Evolutionary conservation across 2,888 invertebrate species (phyloP).

Genomic region (Sinhomidia bicolor): DNA sequence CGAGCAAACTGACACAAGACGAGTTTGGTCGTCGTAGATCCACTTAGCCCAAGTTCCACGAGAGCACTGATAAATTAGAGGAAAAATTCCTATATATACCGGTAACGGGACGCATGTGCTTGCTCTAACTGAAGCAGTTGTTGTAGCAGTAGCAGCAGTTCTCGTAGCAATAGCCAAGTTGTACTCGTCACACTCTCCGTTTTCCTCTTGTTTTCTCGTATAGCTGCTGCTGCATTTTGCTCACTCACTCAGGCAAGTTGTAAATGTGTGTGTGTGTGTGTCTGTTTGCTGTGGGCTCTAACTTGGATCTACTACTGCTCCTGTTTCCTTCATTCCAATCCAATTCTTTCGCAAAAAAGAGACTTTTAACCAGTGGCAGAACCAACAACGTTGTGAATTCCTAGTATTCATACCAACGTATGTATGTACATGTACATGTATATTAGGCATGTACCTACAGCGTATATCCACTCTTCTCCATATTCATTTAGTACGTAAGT

Average conservation of each 20-base stretch:
- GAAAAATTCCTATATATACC: conserved; percentile 76
- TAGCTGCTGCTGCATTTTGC: conserved; percentile 37
- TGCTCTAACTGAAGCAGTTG: conserved; percentile 13
- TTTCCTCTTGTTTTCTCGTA: neutral
- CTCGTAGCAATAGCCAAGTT: neutral
- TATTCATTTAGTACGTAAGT: neutral
- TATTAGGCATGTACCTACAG: too few relatives aligned
- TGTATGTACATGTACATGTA: neutral
- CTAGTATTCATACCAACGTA: neutral
- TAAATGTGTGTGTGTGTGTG: conserved; percentile 6
- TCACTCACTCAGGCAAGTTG: conserved; percentile 33
- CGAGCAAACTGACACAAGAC: conserved; percentile 19
- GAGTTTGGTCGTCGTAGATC: conserved; percentile 65
- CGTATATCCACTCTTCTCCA: too few relatives aligned
- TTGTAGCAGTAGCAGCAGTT: neutral
- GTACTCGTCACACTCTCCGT: neutral
- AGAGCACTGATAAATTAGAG: conserved; percentile 78
- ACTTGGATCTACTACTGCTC: neutral
- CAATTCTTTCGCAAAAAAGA: neutral
- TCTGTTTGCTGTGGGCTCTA: neutral
- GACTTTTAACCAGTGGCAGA: neutral
- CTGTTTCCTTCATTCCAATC: neutral
- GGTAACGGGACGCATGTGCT: conserved; percentile 75
- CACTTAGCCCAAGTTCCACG: conserved; percentile 76
- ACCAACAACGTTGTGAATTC: conserved; percentile 14